phyloP scores from a whole-genome alignment of 2,113 vertebrate genomes.

The Arizona elegans region DNA sequence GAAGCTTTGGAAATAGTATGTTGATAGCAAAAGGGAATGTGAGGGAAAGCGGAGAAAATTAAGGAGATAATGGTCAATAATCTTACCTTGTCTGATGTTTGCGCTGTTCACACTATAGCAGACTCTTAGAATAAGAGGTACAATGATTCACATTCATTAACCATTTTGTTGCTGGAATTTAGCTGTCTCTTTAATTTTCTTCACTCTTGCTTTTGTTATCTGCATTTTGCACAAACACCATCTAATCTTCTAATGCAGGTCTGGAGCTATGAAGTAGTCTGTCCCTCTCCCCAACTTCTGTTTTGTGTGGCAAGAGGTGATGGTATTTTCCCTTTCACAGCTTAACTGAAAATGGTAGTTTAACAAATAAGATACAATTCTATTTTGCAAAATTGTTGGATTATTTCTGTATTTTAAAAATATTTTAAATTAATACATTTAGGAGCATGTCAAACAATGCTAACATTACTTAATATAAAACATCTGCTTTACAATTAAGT shows the following conservation, averaged over 20 bases:
- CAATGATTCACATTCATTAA: slow-evolving; percentile 79
- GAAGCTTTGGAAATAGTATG: slow-evolving; percentile 80
- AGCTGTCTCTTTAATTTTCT: slow-evolving; percentile 89
- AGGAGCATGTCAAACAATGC: slow-evolving; percentile 15
- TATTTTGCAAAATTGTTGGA: slow-evolving; percentile 46
- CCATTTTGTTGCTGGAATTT: slow-evolving; percentile 79
- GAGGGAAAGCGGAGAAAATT: slow-evolving; percentile 90
- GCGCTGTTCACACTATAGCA: slow-evolving; percentile 76
- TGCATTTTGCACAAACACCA: slow-evolving; percentile 76
- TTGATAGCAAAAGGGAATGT: slow-evolving; percentile 82
- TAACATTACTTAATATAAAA: rapidly evolving
- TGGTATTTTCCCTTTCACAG: slow-evolving; percentile 56
- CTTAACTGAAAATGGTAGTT: slow-evolving; percentile 65
- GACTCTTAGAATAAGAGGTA: slow-evolving; percentile 71
- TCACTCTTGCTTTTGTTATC: slow-evolving; percentile 79
- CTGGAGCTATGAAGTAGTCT: slow-evolving; percentile 31
- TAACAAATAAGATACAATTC: slow-evolving; percentile 46
- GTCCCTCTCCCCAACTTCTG: slow-evolving; percentile 47
- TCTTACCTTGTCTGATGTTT: slow-evolving; percentile 92
- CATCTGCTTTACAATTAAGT: rapidly evolving
- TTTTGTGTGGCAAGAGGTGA: not conserved
- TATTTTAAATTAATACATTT: not conserved
- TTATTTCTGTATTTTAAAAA: not conserved
- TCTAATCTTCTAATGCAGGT: slow-evolving; percentile 73
- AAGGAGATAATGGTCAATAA: slow-evolving; percentile 86